These are phyloP conservation scores for Atherinomorus stipes DNA, from an alignment of 2,113 vertebrate genomes.

Conservation along the genomic window DNA sequence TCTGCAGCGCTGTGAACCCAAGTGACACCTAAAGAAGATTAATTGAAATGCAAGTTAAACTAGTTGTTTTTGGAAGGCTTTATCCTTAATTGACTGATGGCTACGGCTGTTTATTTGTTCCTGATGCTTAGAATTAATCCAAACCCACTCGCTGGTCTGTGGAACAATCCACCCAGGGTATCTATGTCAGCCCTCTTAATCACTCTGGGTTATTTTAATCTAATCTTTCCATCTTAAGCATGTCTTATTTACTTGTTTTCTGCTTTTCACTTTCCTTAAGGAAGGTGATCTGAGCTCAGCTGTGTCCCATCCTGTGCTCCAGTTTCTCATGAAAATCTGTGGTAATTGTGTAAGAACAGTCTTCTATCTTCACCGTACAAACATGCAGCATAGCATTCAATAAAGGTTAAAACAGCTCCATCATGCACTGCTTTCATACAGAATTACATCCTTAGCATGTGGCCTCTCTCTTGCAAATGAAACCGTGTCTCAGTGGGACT, in stretches of 20 bases:
- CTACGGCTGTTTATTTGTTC: conserved; percentile 64
- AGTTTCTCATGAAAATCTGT: conserved; percentile 17
- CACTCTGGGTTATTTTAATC: conserved; percentile 64
- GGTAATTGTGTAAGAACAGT: conserved; percentile 30
- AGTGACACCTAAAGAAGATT: conserved; percentile 63
- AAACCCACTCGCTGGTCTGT: conserved; percentile 33
- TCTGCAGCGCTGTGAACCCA: conserved; percentile 44
- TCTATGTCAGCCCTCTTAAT: conserved; percentile 75
- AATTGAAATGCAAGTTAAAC: conserved; percentile 70
- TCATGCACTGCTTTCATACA: conserved; percentile 49
- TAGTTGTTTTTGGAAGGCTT: conserved; percentile 72
- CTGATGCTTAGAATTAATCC: conserved; percentile 59
- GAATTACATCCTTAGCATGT: conserved; percentile 37
- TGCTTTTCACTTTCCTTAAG: conserved; percentile 53
- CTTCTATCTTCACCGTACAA: conserved; percentile 20
- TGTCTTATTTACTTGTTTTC: conserved; percentile 75
- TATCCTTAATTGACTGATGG: conserved; percentile 75
- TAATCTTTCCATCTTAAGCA: conserved; percentile 65
- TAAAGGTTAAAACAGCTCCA: conserved; percentile 39
- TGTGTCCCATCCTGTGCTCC: conserved; percentile 21
- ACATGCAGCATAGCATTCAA: conserved; percentile 26
- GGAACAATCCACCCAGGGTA: conserved; percentile 54
- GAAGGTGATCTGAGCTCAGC: conserved; percentile 48
- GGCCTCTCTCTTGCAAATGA: conserved; percentile 34
- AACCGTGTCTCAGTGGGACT: no score